Evolutionary conservation across 2,113 vertebrate species (phyloP).

Genomic region (Danionella cerebrum): DNA sequence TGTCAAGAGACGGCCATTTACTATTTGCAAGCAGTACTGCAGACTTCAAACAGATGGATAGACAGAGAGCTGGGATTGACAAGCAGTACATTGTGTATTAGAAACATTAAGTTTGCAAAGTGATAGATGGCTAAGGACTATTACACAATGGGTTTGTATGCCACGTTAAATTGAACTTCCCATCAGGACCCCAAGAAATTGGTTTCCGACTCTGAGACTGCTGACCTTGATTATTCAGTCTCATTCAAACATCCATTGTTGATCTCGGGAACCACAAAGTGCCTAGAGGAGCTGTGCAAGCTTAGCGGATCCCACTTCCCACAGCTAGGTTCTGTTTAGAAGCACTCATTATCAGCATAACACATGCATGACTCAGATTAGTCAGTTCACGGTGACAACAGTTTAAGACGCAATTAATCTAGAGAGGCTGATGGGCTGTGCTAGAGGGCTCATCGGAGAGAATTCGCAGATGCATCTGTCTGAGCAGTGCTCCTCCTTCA

Average conservation of each 20-base stretch:
- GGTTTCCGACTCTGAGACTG: slow-evolving; percentile 13
- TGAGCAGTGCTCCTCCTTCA: background rate
- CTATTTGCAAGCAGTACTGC: background rate
- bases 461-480: slow-evolving; percentile 6
- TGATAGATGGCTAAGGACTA: slow-evolving; percentile 2
- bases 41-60: slow-evolving; percentile 12
- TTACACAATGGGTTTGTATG: background rate
- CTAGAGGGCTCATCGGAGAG: background rate
- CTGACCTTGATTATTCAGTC: slow-evolving; percentile 27
- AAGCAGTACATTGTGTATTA: background rate
- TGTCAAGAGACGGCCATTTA: slow-evolving; percentile 18
- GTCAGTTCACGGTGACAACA: slow-evolving; percentile 16
- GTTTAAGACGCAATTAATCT: slow-evolving; percentile 22
- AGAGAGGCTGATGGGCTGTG: slow-evolving; percentile 15
- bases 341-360: slow-evolving; percentile 15
- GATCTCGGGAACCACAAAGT: slow-evolving; percentile 5
- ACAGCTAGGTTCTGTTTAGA: slow-evolving; percentile 3
- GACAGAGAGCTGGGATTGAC: background rate
- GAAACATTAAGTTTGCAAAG: background rate
- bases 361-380: slow-evolving; percentile 17
- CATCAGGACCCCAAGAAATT: slow-evolving; percentile 25
- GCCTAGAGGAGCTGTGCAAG: background rate
- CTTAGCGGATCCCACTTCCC: background rate
- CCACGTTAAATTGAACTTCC: slow-evolving; percentile 19
- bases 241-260: slow-evolving; percentile 12